Conservation (phyloP, 53 echinoderm and acorn worm genomes). For the Paracentrotus lividus region DNA sequence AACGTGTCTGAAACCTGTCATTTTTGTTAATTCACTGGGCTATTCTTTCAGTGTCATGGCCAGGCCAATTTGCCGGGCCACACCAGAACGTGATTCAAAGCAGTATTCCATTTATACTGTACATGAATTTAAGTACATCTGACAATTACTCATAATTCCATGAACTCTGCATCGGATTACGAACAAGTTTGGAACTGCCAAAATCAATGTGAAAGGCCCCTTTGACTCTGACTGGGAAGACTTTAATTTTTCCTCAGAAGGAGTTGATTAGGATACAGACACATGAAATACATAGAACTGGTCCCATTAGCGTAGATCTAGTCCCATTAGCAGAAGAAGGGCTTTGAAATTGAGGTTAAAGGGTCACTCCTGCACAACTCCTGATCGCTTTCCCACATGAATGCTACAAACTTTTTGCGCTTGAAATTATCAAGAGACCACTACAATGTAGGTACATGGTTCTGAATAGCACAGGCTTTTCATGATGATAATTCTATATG, state of each 20-base stretch:
- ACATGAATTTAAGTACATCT: too few relatives aligned
- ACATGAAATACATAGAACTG: slow-evolving; percentile 2
- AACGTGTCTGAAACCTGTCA: slow-evolving; percentile 51
- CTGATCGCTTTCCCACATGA: slow-evolving; percentile 54
- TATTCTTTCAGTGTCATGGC: slow-evolving; percentile 46
- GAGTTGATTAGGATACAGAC: not conserved
- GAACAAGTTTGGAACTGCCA: not conserved
- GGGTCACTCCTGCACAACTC: slow-evolving; percentile 3
- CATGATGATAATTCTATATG: too few relatives aligned
- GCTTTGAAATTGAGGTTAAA: slow-evolving; percentile 45
- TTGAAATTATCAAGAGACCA: not conserved
- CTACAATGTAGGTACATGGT: not conserved
- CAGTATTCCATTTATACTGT: not conserved
- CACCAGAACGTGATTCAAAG: slow-evolving; percentile 9
- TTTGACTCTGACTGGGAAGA: not conserved
- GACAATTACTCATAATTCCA: too few relatives aligned
- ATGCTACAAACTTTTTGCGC: slow-evolving; percentile 5
- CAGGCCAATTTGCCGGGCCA: slow-evolving; percentile 39
- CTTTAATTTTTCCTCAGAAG: not conserved
- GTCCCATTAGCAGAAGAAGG: slow-evolving; percentile 35
- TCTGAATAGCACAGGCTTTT: too few relatives aligned
- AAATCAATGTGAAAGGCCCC: not conserved
- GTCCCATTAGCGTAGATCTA: not conserved
- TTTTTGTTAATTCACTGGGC: slow-evolving; percentile 32
- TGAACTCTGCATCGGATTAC: too few relatives aligned